Evolutionary conservation across 2,797 vertebrate genomes (phyloP).

Genomic region (Phylloscopus collybita): DNA sequence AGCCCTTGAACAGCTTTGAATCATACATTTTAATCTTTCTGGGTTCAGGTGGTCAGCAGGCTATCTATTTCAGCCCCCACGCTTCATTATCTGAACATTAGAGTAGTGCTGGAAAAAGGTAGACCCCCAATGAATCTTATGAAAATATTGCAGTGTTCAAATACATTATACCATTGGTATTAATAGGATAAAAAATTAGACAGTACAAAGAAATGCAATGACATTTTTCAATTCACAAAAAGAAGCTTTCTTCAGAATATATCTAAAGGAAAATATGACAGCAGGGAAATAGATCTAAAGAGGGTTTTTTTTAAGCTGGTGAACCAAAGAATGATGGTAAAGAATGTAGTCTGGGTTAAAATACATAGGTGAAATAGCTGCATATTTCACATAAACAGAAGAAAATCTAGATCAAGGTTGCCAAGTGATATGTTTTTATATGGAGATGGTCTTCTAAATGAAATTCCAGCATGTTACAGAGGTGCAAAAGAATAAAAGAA

Average conservation of each 20-base stretch:
- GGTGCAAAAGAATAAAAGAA: neutral
- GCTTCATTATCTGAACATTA: slow-evolving; percentile 73
- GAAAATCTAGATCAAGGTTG: neutral
- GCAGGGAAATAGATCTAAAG: slow-evolving; percentile 66
- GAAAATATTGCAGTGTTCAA: slow-evolving; percentile 67
- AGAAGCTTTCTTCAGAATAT: slow-evolving; percentile 50
- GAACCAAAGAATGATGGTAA: slow-evolving; percentile 46
- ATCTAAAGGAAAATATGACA: slow-evolving; percentile 63
- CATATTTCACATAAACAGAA: slow-evolving; percentile 10
- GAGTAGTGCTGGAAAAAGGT: slow-evolving; percentile 63
- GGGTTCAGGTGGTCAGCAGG: slow-evolving; percentile 74
- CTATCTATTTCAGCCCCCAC: slow-evolving; percentile 60
- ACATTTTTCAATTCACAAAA: slow-evolving; percentile 67
- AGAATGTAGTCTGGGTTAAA: slow-evolving; percentile 10
- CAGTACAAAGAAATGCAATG: slow-evolving; percentile 53
- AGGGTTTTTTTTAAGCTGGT: slow-evolving; percentile 28
- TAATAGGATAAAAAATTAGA: slow-evolving; percentile 76
- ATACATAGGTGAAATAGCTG: slow-evolving; percentile 15
- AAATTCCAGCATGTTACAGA: neutral
- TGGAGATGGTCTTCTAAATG: neutral
- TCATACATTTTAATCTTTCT: slow-evolving; percentile 70
- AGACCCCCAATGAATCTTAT: slow-evolving; percentile 71
- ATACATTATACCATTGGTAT: slow-evolving; percentile 62
- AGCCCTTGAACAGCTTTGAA: slow-evolving; percentile 39
- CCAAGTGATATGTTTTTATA: neutral